A percentile compares a stretch with the other conserved stretches of the same genome.
Conservation (phyloP, 37 sponge, comb jelly and placozoan genomes). For the Lycopodina hypogea region DNA sequence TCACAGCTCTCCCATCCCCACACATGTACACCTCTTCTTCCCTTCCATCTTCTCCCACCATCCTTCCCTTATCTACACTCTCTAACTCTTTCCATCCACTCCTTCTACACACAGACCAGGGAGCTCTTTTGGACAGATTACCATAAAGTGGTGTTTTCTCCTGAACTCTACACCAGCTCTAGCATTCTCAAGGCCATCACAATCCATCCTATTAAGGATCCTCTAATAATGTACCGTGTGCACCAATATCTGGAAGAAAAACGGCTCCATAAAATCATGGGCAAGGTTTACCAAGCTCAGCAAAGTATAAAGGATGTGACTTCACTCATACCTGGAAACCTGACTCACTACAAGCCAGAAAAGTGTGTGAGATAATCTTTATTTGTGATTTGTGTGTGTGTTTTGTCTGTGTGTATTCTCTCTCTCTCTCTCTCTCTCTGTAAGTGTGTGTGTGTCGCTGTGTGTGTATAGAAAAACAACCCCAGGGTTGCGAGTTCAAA, state of each 20-base stretch:
- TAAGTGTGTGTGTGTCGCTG: too few relatives aligned
- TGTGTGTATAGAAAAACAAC: too few relatives aligned
- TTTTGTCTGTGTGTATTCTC: too few relatives aligned
- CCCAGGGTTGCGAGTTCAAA: too few relatives aligned
- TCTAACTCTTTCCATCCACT: background rate
- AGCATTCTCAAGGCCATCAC: slow-evolving; percentile 37
- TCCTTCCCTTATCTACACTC: too few relatives aligned
- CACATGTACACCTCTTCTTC: too few relatives aligned
- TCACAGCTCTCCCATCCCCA: too few relatives aligned
- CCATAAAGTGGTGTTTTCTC: slow-evolving; percentile 10
- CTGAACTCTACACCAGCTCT: slow-evolving; percentile 28
- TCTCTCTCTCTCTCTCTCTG: too few relatives aligned
- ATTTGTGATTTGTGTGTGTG: too few relatives aligned
- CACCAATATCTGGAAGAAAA: slow-evolving; percentile 49
- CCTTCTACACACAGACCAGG: slow-evolving; percentile 9
- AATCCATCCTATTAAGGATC: slow-evolving; percentile 61
- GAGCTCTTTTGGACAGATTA: slow-evolving; percentile 53
- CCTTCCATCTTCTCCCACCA: too few relatives aligned
- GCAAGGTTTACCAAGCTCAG: slow-evolving; percentile 8
- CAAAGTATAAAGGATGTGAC: background rate
- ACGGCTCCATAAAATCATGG: background rate
- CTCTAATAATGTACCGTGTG: slow-evolving; percentile 34
- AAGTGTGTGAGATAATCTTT: background rate
- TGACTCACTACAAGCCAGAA: slow-evolving; percentile 10
- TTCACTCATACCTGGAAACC: slow-evolving; percentile 2